Conservation (phyloP, 2,888 invertebrate species). For the Lepidochrysops patricia region DNA sequence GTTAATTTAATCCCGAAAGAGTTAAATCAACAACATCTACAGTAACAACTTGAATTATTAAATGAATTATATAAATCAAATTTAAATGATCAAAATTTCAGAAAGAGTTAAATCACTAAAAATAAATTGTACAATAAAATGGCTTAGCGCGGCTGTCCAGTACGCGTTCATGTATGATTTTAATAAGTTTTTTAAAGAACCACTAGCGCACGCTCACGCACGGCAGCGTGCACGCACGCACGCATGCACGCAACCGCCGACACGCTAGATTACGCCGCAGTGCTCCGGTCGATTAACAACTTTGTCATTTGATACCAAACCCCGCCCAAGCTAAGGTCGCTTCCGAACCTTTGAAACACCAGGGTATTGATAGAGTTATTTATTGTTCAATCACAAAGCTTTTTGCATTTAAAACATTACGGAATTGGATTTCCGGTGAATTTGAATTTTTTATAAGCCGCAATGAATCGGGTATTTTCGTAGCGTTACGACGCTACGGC, state of each 20-base stretch:
- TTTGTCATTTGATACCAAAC: slow-evolving; percentile 15
- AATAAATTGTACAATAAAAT: no score
- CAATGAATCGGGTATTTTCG: not conserved
- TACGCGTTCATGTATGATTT: slow-evolving; percentile 37
- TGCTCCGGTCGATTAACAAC: slow-evolving; percentile 30
- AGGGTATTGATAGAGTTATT: not conserved
- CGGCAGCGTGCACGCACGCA: slow-evolving; percentile 23
- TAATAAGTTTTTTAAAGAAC: slow-evolving; percentile 59
- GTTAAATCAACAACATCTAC: no score
- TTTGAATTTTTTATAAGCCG: not conserved
- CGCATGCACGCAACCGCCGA: slow-evolving; percentile 39
- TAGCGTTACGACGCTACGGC: slow-evolving; percentile 21
- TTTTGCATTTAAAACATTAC: not conserved
- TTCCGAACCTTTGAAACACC: not conserved
- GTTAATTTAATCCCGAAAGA: no score
- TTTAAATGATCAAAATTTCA: no score
- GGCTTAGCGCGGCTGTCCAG: slow-evolving; percentile 6
- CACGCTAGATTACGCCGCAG: slow-evolving; percentile 48
- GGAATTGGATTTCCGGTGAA: not conserved
- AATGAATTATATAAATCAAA: no score
- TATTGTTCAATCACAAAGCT: not conserved
- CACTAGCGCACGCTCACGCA: slow-evolving; percentile 46
- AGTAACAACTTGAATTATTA: no score
- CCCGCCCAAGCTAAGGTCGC: slow-evolving; percentile 7
- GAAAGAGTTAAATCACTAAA: no score